Percentiles rank a stretch among this genome's conserved stretches.
Evolutionary conservation across 2,888 invertebrate genomes (phyloP).

Genomic region (Drosophila leonis): DNA sequence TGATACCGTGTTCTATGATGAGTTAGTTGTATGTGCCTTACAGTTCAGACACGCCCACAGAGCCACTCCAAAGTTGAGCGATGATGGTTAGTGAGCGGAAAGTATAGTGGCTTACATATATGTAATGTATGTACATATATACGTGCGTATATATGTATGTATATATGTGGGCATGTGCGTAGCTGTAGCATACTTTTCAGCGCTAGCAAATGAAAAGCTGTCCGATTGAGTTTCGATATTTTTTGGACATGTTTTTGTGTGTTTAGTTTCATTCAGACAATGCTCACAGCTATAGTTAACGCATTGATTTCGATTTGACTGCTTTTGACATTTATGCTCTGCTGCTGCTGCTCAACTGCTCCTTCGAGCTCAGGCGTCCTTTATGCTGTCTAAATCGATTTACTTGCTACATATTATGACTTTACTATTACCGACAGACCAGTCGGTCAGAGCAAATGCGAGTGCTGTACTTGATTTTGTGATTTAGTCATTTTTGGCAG

Average conservation of each 20-base stretch:
- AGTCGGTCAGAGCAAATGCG: background rate
- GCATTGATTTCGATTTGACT: constrained; percentile 68
- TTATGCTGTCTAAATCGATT: constrained; percentile 60
- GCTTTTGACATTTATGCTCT: constrained; percentile 77
- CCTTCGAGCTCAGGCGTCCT: constrained; percentile 27
- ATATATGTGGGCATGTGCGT: no score
- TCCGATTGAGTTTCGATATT: constrained; percentile 35
- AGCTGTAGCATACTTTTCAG: constrained; percentile 57
- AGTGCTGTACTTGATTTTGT: constrained; percentile 56
- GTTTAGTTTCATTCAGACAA: constrained; percentile 29
- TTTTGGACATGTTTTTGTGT: constrained; percentile 15
- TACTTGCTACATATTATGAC: constrained; percentile 72
- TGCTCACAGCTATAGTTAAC: constrained; percentile 13
- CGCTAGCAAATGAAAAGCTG: constrained; percentile 27
- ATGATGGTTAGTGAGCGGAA: constrained; percentile 24
- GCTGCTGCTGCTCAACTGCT: constrained; percentile 14
- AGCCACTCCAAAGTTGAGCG: constrained; percentile 7
- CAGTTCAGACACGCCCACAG: constrained; percentile 16
- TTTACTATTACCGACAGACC: constrained; percentile 62
- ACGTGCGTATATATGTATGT: background rate
- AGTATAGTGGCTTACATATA: constrained; percentile 5
- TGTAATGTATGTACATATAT: background rate
- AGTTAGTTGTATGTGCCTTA: constrained; percentile 26
- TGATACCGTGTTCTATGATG: constrained; percentile 31
- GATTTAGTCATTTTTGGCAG: constrained; percentile 58